Base-by-base conservation (phyloP, 64 coral and sea anemone species). In the Actinia equina region DNA sequence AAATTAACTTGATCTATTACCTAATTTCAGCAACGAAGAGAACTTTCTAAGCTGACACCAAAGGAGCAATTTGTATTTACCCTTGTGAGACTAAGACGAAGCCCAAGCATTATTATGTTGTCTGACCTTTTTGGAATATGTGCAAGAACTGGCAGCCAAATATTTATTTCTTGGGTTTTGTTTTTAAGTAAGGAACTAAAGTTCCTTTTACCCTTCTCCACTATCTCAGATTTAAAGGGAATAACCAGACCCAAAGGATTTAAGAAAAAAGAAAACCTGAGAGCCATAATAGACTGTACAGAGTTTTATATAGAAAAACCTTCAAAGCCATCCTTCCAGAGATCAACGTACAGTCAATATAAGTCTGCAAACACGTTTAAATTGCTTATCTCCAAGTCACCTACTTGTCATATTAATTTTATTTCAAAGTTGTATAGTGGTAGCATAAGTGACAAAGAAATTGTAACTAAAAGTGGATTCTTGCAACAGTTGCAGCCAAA, bases 41-140 rank as follows among this genome's bases (percentile, higher is more conserved):
- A 64, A 6, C 59, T 41, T 1, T 18, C 27, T 2, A 85, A 85
- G 25, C 83, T 85, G 18, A 85, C 59, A 63, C 2, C 85, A 18
- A 51, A 86, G 46, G 85, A 86, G n/a, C 85, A 86, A 52, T 86
- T 70, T 71, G 59, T 86, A 27, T 86, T 86, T 69, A 86, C 85
- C 65, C 41, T 86, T 22, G 44, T 86, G 42, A 86, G 60, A 86
- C 84, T 86, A 2, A 61, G 84, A 86, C 44, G 84, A 23, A 86
- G 51, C 85, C 85, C 85, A 86, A 70, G 85, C 37, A 20, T 86
- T 65, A 46, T 2, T 44, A 46, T 80, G 15, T 80, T 80, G 77
- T 18, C 7, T 45, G 77, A 80, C 41, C 65, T 43, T 44, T 86
- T 69, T 52, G 59, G 85, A 5, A 44, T 85, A 3, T 43, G 20